These are phyloP conservation scores for Drosophila meridionalis DNA, from an alignment of 2,888 invertebrate species.

Conservation along the genomic window DNA sequence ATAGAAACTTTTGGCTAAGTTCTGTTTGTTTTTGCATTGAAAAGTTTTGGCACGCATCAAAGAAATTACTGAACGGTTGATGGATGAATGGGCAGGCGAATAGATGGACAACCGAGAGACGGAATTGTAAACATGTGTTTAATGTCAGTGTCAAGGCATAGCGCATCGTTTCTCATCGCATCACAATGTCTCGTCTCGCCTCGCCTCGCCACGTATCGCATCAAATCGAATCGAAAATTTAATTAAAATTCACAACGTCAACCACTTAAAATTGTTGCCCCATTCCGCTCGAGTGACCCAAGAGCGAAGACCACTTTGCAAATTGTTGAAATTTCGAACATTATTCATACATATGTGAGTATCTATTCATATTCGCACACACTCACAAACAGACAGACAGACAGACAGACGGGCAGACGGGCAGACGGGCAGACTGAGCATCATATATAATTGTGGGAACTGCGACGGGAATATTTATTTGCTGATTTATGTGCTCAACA, in stretches of 20 bases:
- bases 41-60: conserved; percentile 60
- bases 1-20: conserved; percentile 50
- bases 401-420: neutral
- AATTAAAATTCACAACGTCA: conserved; percentile 35
- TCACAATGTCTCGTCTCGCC: neutral
- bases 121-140: conserved; percentile 61
- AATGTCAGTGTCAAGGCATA: conserved; percentile 41
- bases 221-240: conserved; percentile 23
- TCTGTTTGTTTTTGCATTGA: conserved; percentile 21
- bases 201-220: neutral
- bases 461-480: conserved; percentile 41
- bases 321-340: conserved; percentile 54
- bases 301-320: conserved; percentile 47
- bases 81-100: conserved; percentile 33
- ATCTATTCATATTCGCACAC: conserved; percentile 10
- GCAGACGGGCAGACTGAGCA: neutral
- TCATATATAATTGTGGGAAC: conserved; percentile 7
- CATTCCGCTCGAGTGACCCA: conserved; percentile 25
- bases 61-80: conserved; percentile 58
- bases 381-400: neutral
- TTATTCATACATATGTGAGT: conserved; percentile 42
- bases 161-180: conserved; percentile 7
- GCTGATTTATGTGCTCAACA: conserved; percentile 69
- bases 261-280: conserved; percentile 63
- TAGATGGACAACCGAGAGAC: conserved; percentile 36